These are phyloP conservation scores for Poeciliopsis prolifica DNA, from an alignment of 2,113 vertebrate species.

Conservation along the genomic window DNA sequence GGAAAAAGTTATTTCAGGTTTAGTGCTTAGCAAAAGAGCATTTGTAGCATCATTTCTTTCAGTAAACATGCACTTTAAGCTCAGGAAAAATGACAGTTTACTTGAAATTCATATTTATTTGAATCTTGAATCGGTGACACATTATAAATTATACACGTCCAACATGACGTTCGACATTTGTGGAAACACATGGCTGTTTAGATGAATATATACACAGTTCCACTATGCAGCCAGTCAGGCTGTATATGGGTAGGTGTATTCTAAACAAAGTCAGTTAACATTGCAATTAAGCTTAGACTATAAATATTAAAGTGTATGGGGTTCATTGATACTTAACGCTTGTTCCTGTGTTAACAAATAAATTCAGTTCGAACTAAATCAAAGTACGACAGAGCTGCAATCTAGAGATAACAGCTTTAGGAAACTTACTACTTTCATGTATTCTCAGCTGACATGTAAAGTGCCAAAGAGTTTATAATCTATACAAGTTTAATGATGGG, in stretches of 20 bases:
- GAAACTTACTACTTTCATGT: no score
- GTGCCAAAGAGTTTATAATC: background rate
- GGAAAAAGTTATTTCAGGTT: conserved; percentile 27
- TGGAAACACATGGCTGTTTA: background rate
- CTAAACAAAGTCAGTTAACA: background rate
- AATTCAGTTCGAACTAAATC: background rate
- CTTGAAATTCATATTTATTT: background rate
- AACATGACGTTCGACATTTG: background rate
- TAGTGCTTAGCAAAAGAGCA: conserved; percentile 20
- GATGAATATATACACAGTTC: background rate
- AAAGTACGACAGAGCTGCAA: no score
- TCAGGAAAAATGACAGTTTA: background rate
- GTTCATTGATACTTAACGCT: background rate
- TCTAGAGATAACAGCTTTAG: no score
- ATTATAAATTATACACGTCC: background rate
- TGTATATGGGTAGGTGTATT: background rate
- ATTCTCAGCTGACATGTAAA: no score
- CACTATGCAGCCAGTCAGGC: background rate
- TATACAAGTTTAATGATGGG: background rate
- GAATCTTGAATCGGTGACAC: background rate
- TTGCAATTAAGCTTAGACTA: background rate
- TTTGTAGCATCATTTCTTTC: background rate
- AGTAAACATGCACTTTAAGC: background rate
- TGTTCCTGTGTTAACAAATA: background rate
- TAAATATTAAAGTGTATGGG: background rate